Evolutionary conservation across 2,113 vertebrate genomes (phyloP).

Genomic region (Quiscalus mexicanus): DNA sequence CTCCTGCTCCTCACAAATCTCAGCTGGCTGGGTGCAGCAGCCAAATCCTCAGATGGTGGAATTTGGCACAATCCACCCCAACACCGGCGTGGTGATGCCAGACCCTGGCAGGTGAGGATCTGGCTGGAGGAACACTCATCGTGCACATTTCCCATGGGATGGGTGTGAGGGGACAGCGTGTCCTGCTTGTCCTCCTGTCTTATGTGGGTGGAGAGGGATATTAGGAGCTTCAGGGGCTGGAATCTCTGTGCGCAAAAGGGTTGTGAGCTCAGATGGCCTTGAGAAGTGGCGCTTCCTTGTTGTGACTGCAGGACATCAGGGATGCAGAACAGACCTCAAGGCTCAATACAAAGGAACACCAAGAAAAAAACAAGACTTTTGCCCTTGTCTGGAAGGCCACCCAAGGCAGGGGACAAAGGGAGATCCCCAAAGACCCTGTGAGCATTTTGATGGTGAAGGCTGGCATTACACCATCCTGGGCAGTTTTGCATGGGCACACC

Average conservation of each 20-base stretch:
- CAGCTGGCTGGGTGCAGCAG: accelerated
- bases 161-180: accelerated
- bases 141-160: accelerated
- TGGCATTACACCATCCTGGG: accelerated
- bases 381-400: background rate
- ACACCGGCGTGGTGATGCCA: accelerated
- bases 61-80: background rate
- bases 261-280: background rate
- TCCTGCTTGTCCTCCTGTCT: background rate
- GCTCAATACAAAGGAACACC: background rate
- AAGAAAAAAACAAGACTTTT: background rate
- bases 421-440: background rate
- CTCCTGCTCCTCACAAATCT: background rate
- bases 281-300: accelerated
- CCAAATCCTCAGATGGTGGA: background rate
- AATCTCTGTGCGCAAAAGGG: background rate
- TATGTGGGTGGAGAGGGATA: accelerated
- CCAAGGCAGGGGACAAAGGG: background rate
- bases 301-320: background rate
- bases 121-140: accelerated
- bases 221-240: background rate
- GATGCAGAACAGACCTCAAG: background rate
- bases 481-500: background rate
- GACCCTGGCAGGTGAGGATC: background rate
- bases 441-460: background rate